Base-by-base conservation (phyloP, 2,113 vertebrate genomes). In the Rhinoptilus africanus region DNA sequence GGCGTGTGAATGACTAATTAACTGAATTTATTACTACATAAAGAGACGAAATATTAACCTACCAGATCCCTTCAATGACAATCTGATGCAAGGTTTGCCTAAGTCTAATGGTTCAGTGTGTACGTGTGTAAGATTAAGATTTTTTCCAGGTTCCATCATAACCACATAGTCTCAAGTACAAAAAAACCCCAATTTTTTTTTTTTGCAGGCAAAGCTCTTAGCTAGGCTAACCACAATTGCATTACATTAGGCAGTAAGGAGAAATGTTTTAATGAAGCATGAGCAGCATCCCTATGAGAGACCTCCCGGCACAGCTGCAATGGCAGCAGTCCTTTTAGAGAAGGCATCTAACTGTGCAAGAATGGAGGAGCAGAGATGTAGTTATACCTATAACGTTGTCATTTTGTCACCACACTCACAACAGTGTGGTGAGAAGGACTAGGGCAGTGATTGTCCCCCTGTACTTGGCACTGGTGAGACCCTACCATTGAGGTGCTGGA, bases 1-100 rank as follows among this genome's bases (percentile, higher is more conserved):
- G 78, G 5, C 27, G 56, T 27, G 43, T 88, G 85, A 97, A 92
- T 81, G 68, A 48, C 85, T 72, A 85, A 96, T 89, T 92, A 86
- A 66, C 77, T 82, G 69, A 75, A 92, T 54, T 75, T 93, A 94
- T 90, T 92, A 68, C 68, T 69, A 67, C 32, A 74, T 60, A 68
- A 89, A 64, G 68, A 81, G 92, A 45, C 7, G 11, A 96, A 93
- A 80, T 43, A 43, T 28, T 67, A 94, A 90, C 68, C 80, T 88
- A 79, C 26, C 35, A 60, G 45, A 74, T 74, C 60, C n/a, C 27
- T 86, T 68, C 66, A 82, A 39, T 66, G 54, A 83, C 39, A 74
- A 59, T 11, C 18, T 39, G 34, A 62, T 47, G 43, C 41, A 90
- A 67, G 51, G 43, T n/a, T 89, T 71, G 50, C 83, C 35, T 59